Evolutionary conservation across 2,797 vertebrate species (phyloP).

Genomic region (Anguilla megastoma): DNA sequence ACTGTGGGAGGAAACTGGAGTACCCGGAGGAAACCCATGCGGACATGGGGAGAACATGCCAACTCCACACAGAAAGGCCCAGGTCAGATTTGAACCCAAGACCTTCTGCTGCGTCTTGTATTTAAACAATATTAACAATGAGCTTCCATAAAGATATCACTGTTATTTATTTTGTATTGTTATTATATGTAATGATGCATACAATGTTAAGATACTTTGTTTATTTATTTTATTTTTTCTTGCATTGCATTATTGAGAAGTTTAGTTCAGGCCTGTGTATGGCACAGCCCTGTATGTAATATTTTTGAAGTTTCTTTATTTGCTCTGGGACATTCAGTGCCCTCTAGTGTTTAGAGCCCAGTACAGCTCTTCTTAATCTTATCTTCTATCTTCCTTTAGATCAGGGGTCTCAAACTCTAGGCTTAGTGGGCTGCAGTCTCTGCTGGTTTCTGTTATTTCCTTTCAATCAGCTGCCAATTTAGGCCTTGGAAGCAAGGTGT

Average conservation of each 20-base stretch:
- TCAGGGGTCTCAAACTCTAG: not conserved
- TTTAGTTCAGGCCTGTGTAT: not conserved
- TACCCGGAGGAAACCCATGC: no score
- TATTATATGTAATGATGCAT: not conserved
- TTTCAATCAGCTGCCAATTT: not conserved
- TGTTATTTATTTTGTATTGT: not conserved
- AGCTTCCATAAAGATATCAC: not conserved
- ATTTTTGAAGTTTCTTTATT: not conserved
- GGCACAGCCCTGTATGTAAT: not conserved
- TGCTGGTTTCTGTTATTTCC: not conserved
- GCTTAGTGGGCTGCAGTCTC: not conserved
- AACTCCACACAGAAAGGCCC: no score
- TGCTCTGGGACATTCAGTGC: not conserved
- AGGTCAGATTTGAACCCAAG: no score
- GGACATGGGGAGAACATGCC: no score
- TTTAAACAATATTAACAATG: not conserved
- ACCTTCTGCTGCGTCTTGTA: not conserved
- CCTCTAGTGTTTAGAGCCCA: constrained; percentile 32
- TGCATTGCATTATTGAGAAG: not conserved
- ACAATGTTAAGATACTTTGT: not conserved
- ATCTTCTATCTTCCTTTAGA: not conserved
- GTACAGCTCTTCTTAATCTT: not conserved
- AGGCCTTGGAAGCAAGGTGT: not conserved
- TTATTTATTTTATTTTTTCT: not conserved
- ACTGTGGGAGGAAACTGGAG: no score